Evolutionary conservation across 37 sponge, comb jelly and placozoan species (phyloP).

Genomic region (Diacarnus erythraeanus): DNA sequence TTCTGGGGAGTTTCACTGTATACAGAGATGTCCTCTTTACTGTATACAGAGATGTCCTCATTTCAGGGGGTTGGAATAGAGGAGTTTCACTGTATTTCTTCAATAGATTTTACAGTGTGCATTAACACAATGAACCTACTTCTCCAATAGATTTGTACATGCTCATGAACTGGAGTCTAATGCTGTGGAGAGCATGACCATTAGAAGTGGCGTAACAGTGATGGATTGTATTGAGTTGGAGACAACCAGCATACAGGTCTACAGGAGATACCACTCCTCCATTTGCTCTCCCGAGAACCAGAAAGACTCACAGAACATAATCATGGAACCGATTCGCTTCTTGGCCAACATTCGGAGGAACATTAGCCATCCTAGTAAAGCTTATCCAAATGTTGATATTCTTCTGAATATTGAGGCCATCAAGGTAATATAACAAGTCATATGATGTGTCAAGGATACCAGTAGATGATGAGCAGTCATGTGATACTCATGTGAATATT

Average conservation of each 20-base stretch:
- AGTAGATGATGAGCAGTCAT: too few species aligned
- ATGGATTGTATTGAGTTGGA: conserved; percentile 51
- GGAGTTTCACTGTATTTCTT: too few species aligned
- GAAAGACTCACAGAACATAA: not conserved
- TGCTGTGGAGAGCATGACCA: conserved; percentile 8
- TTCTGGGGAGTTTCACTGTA: too few species aligned
- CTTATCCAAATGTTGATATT: conserved; percentile 44
- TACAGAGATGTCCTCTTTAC: too few species aligned
- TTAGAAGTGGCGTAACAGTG: not conserved
- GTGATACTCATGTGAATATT: too few species aligned
- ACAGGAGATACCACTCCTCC: not conserved
- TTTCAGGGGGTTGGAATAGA: too few species aligned
- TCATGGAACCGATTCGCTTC: conserved; percentile 47
- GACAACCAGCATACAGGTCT: conserved; percentile 38
- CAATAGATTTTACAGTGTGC: too few species aligned
- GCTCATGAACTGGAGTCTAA: conserved; percentile 6
- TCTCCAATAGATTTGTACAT: conserved; percentile 22
- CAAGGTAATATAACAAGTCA: conserved; percentile 17
- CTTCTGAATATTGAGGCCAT: conserved; percentile 12
- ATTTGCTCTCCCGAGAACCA: too few species aligned
- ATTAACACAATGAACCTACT: not conserved
- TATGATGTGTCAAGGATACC: too few species aligned
- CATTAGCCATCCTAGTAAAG: conserved; percentile 24
- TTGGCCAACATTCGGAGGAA: conserved; percentile 36
- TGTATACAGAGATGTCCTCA: too few species aligned